Evolutionary conservation across 2,113 vertebrate genomes (phyloP).

Genomic region (Paralichthys olivaceus): DNA sequence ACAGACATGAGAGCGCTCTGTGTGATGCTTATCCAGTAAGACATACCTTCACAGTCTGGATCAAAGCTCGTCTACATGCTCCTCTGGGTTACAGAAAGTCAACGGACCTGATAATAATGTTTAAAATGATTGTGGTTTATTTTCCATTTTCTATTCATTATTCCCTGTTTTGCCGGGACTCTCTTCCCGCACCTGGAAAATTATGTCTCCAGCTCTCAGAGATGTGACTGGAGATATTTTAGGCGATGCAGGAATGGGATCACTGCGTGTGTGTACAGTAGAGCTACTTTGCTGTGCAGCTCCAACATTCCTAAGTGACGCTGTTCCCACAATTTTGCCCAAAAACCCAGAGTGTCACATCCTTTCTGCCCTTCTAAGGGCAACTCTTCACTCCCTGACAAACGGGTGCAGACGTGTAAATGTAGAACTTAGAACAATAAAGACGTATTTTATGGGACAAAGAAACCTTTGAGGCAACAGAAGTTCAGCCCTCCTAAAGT

Average conservation of each 20-base stretch:
- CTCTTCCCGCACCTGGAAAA: conserved; percentile 49
- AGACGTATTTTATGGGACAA: conserved; percentile 53
- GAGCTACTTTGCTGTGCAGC: conserved; percentile 29
- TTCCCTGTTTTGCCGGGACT: conserved; percentile 50
- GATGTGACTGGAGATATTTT: conserved; percentile 53
- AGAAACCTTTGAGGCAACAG: conserved; percentile 55
- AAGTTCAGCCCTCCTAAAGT: conserved; percentile 38
- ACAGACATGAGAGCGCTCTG: conserved; percentile 29
- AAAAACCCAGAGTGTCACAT: conserved; percentile 52
- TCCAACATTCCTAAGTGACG: conserved; percentile 61
- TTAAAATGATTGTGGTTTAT: conserved; percentile 63
- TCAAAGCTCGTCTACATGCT: conserved; percentile 48
- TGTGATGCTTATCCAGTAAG: conserved; percentile 59
- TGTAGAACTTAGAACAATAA: conserved; percentile 75
- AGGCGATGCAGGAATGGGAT: conserved; percentile 30
- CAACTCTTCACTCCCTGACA: conserved; percentile 35
- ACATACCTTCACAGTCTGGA: conserved; percentile 67
- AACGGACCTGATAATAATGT: conserved; percentile 56
- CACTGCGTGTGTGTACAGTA: conserved; percentile 13
- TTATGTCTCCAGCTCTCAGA: conserved; percentile 30
- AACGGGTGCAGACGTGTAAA: conserved; percentile 61
- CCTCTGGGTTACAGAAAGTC: conserved; percentile 43
- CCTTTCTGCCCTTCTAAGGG: conserved; percentile 61
- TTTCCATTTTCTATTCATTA: conserved; percentile 58
- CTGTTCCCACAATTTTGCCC: conserved; percentile 52